These are phyloP conservation scores for Rhynchophorus ferrugineus DNA, from an alignment of 1,140 invertebrate species.

Conservation along the genomic window DNA sequence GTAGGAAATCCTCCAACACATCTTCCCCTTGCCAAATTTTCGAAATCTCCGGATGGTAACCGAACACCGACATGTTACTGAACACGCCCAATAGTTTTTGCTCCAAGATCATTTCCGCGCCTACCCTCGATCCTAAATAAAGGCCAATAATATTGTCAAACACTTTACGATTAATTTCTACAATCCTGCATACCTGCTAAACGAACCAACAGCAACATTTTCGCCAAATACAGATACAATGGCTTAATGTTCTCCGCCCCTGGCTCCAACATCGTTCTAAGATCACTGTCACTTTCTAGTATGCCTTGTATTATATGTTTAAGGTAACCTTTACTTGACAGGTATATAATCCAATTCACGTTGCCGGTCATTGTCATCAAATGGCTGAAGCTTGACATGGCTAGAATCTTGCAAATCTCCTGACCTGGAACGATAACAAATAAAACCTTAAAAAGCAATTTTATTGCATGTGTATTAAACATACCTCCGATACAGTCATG, in stretches of 20 bases:
- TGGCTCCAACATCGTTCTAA: conserved; percentile 61
- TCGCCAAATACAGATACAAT: conserved; percentile 81
- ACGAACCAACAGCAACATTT: conserved; percentile 72
- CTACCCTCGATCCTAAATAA: conserved; percentile 46
- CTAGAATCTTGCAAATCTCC: conserved; percentile 82
- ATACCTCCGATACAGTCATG: conserved; percentile 77
- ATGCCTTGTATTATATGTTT: conserved; percentile 77
- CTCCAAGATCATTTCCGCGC: conserved; percentile 68
- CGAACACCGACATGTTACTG: conserved; percentile 69
- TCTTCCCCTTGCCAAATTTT: conserved; percentile 38
- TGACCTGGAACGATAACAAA: conserved; percentile 45
- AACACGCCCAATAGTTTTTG: conserved; percentile 66
- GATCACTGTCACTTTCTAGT: conserved; percentile 61
- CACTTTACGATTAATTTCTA: no score
- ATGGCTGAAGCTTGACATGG: conserved; percentile 72
- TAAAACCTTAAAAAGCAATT: neutral
- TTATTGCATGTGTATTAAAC: conserved; percentile 45
- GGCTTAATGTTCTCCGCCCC: conserved; percentile 62
- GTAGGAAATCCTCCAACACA: conserved; percentile 39
- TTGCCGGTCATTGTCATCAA: conserved; percentile 68
- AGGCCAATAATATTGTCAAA: neutral
- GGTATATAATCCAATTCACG: conserved; percentile 64
- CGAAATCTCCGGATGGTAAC: conserved; percentile 65
- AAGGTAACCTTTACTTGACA: conserved; percentile 73
- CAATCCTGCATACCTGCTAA: conserved; percentile 63